Conservation (phyloP, 2,888 invertebrate genomes). For the Branchellion lobata region DNA sequence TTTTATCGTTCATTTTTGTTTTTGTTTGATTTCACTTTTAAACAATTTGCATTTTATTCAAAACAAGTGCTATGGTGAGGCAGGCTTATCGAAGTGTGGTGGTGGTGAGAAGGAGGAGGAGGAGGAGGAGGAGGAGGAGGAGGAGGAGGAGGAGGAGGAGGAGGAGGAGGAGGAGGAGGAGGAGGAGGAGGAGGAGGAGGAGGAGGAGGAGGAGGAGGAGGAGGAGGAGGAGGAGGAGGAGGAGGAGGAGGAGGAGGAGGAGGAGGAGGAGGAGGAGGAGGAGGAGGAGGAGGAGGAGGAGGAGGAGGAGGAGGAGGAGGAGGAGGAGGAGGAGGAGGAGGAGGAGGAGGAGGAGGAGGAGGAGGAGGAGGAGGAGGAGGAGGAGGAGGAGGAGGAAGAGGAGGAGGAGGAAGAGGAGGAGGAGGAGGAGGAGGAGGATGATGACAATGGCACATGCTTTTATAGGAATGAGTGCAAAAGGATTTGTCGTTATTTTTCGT, state of each 20-base stretch:
- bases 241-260: constrained; percentile 15
- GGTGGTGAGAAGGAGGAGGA: neutral
- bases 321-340: neutral
- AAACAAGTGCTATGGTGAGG: neutral
- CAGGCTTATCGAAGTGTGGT: neutral
- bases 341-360: neutral
- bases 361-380: neutral
- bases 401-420: neutral
- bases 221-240: constrained; percentile 4
- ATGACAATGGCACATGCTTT: neutral
- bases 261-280: constrained; percentile 13
- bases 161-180: too few species aligned
- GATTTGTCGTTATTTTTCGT: too few species aligned
- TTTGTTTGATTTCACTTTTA: too few species aligned
- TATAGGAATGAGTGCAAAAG: neutral
- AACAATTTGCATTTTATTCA: too few species aligned
- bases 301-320: constrained; percentile 9
- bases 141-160: too few species aligned
- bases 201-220: too few species aligned
- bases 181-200: too few species aligned
- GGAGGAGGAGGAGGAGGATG: constrained; percentile 1
- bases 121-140: neutral
- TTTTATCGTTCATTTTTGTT: too few species aligned
- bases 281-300: constrained; percentile 20
- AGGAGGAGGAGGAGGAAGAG: neutral